Percentiles rank a stretch among this genome's conserved stretches.
Conservation (phyloP, 37 sponge, comb jelly and placozoan genomes). For the Geodia barretti region DNA sequence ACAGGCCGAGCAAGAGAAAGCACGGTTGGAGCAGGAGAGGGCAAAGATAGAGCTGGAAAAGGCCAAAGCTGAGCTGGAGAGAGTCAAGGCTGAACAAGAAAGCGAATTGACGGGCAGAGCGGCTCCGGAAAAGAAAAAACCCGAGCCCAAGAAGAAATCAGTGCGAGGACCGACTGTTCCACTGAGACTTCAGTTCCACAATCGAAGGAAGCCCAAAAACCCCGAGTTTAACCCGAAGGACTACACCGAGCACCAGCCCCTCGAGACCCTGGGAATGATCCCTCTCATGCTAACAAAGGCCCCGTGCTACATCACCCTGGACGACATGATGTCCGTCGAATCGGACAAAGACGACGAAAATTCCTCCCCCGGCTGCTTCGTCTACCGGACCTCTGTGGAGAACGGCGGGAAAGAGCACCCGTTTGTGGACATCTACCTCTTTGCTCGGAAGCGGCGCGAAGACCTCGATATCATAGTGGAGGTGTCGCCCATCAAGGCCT, state of each 20-base stretch:
- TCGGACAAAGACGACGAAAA: not conserved
- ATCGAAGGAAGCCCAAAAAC: not conserved
- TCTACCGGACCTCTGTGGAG: not conserved
- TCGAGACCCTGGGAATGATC: not conserved
- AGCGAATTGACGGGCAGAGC: no score
- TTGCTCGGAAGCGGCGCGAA: not conserved
- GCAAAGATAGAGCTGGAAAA: not conserved
- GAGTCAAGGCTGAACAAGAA: no score
- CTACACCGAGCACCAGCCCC: not conserved
- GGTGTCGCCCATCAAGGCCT: not conserved
- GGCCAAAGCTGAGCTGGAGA: not conserved
- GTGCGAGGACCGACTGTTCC: not conserved
- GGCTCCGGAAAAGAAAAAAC: not conserved
- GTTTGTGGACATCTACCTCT: not conserved
- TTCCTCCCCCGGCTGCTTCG: not conserved
- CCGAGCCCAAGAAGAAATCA: not conserved
- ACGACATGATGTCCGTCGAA: not conserved
- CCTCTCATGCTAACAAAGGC: not conserved
- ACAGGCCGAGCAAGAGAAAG: not conserved
- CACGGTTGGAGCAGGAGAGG: not conserved
- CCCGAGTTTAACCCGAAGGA: not conserved
- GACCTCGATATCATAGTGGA: not conserved
- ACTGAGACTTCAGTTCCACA: not conserved
- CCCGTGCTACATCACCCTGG: not conserved
- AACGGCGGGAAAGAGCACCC: not conserved